These are phyloP conservation scores for Bungarus multicinctus DNA, from an alignment of 2,113 vertebrate genomes.

Conservation along the genomic window DNA sequence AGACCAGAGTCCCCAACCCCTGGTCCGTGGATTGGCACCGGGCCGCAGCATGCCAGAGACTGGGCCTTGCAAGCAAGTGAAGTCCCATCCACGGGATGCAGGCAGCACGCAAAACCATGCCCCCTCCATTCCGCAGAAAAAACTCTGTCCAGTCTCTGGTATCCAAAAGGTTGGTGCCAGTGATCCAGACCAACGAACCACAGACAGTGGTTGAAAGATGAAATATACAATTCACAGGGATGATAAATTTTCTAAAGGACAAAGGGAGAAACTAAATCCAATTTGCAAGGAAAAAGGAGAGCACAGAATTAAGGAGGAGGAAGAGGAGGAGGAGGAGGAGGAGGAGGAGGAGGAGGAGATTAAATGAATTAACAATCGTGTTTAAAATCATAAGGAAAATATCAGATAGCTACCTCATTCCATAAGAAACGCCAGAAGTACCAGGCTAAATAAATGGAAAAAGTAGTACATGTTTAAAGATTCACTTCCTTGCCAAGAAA, in stretches of 20 bases:
- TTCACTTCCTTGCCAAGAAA: not conserved
- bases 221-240: constrained; percentile 36
- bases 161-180: too few species aligned
- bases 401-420: not conserved
- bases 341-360: too few species aligned
- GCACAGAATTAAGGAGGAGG: not conserved
- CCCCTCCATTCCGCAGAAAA: too few species aligned
- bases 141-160: too few species aligned
- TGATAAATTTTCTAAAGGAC: constrained; percentile 22
- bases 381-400: not conserved
- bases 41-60: too few species aligned
- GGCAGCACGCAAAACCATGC: too few species aligned
- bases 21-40: too few species aligned
- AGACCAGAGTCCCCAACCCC: constrained; percentile 3
- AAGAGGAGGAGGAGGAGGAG: too few species aligned
- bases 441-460: constrained; percentile 37
- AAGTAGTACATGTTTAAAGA: constrained; percentile 9
- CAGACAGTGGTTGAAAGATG: constrained; percentile 35
- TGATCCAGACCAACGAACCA: constrained; percentile 53
- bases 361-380: constrained; percentile 1
- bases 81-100: too few species aligned
- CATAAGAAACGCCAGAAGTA: constrained; percentile 13
- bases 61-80: too few species aligned
- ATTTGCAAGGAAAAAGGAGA: not conserved
- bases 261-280: constrained; percentile 21